These are phyloP conservation scores for Netelia inedita DNA, from an alignment of 2,888 invertebrate species.

Conservation along the genomic window DNA sequence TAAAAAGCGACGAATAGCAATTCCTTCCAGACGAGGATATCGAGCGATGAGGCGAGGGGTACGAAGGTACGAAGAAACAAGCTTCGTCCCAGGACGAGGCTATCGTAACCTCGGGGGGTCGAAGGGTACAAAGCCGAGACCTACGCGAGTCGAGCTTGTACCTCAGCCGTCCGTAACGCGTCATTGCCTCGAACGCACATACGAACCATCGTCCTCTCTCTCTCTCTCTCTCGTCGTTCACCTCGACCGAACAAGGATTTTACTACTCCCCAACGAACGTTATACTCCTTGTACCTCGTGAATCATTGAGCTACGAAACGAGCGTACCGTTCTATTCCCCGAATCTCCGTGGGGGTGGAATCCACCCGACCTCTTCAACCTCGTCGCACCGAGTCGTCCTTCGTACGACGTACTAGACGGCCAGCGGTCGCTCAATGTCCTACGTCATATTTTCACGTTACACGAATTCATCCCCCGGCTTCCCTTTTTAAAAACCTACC, in stretches of 20 bases:
- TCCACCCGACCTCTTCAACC: not conserved
- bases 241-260: conserved; percentile 38
- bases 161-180: conserved; percentile 9
- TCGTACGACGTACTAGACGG: not conserved
- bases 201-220: conserved; percentile 22
- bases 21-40: too few relatives aligned
- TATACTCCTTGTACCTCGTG: conserved; percentile 53
- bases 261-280: conserved; percentile 60
- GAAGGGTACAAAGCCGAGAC: too few relatives aligned
- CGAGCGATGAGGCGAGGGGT: too few relatives aligned
- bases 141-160: not conserved
- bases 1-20: too few relatives aligned
- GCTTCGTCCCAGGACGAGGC: conserved; percentile 27
- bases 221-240: conserved; percentile 22
- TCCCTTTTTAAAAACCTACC: too few relatives aligned
- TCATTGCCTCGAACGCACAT: not conserved
- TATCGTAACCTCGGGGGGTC: conserved; percentile 33
- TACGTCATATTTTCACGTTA: too few relatives aligned
- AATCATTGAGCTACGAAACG: conserved; percentile 68
- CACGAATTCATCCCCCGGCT: too few relatives aligned
- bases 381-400: conserved; percentile 2
- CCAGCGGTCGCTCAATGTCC: too few relatives aligned
- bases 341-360: not conserved
- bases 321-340: not conserved
- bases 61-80: too few relatives aligned